These are phyloP conservation scores for Dryococelus australis DNA, from an alignment of 2,888 invertebrate genomes.

Conservation along the genomic window DNA sequence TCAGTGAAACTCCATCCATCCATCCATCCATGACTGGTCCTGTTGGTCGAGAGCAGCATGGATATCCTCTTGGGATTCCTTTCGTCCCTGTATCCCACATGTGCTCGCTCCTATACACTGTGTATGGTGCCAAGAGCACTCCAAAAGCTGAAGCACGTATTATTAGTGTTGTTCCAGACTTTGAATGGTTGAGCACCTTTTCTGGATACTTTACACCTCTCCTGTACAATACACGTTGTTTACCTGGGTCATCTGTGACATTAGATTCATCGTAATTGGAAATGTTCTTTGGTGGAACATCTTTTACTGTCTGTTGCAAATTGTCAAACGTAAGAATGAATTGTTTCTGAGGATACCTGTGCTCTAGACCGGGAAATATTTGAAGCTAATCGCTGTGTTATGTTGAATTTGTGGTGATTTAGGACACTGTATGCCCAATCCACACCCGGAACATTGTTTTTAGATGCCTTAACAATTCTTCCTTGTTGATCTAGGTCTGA, in stretches of 20 bases:
- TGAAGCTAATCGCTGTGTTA: constrained; percentile 8
- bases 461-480: not conserved
- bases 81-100: constrained; percentile 42
- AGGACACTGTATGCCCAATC: not conserved
- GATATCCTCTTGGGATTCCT: constrained; percentile 44
- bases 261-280: constrained; percentile 53
- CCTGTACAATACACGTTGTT: constrained; percentile 42
- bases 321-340: constrained; percentile 7
- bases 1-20: constrained; percentile 51
- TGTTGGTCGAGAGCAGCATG: constrained; percentile 27
- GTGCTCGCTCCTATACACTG: constrained; percentile 46
- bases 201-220: constrained; percentile 30
- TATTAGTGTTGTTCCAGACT: constrained; percentile 46
- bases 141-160: constrained; percentile 47
- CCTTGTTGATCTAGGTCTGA: not conserved
- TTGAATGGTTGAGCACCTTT: constrained; percentile 17
- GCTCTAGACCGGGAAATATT: not conserved
- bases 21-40: constrained; percentile 52
- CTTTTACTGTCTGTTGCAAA: not conserved
- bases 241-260: constrained; percentile 50
- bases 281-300: constrained; percentile 32
- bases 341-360: not conserved
- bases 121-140: constrained; percentile 46
- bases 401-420: constrained; percentile 2
- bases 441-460: constrained; percentile 18